Conservation (phyloP, 2,888 invertebrate species). For the Aricia artaxerxes region DNA sequence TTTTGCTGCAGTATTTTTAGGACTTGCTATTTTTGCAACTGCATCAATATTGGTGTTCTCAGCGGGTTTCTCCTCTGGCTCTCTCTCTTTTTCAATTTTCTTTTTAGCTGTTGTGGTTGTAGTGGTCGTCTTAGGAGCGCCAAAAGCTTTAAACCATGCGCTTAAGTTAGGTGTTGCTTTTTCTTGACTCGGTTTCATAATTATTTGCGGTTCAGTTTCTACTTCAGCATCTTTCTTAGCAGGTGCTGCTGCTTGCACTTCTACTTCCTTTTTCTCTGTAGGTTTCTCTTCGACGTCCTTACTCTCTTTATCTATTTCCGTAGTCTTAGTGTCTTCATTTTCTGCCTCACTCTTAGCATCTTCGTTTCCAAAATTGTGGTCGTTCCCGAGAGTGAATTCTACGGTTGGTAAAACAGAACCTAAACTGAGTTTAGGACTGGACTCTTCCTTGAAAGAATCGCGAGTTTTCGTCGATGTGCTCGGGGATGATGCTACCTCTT, state of each 20-base stretch:
- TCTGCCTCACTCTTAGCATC: constrained; percentile 46
- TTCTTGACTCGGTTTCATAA: constrained; percentile 75
- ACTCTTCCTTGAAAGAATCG: constrained; percentile 82
- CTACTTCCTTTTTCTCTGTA: constrained; percentile 42
- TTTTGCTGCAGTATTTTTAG: constrained; percentile 57
- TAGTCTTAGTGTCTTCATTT: constrained; percentile 47
- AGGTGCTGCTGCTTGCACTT: constrained; percentile 48
- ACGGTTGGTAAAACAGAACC: constrained; percentile 91
- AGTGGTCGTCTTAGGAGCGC: constrained; percentile 87
- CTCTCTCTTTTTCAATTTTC: constrained; percentile 82
- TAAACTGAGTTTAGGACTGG: constrained; percentile 89
- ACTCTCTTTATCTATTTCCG: constrained; percentile 41
- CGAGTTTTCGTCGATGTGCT: constrained; percentile 80
- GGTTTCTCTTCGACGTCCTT: constrained; percentile 43
- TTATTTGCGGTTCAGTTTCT: constrained; percentile 63
- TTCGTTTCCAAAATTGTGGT: constrained; percentile 81
- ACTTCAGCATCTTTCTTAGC: constrained; percentile 67
- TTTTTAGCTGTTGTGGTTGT: constrained; percentile 68
- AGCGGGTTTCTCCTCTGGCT: constrained; percentile 66
- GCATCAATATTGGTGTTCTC: constrained; percentile 55
- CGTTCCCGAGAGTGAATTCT: constrained; percentile 83
- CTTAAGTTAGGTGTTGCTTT: constrained; percentile 92
- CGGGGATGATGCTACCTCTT: constrained; percentile 76
- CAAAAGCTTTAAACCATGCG: constrained; percentile 96
- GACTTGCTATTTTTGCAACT: constrained; percentile 53